Base-by-base conservation (phyloP, 2,888 invertebrate genomes). In the Taphrorychus bicolor region DNA sequence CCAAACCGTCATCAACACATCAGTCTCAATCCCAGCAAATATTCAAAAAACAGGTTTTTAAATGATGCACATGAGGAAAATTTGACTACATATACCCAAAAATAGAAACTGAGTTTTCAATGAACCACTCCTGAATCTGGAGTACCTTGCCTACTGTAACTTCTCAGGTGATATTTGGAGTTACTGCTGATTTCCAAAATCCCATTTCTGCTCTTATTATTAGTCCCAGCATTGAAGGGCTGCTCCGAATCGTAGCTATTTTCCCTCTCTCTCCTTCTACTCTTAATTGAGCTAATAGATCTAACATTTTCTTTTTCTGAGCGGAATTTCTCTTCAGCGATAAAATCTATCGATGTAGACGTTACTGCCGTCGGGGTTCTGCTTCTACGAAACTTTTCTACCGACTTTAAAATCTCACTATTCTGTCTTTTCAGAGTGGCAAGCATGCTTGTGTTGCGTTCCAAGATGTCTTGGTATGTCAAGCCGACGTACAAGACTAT, bases 381-480 rank as follows among this genome's bases (percentile, higher is more conserved):
- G 40, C 60, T 61, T 59, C 59, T 51, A 23, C 63, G 70, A 51
- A 61, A 32, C n/a, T 68, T 70, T 24, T 70, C 48, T 22, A 76
- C 59, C 17, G 70, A 66, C n/a, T 69, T 57, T 51, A 78, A 70
- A 61, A 78, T 77, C 17, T 70, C 67, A 7, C 59, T 53, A 71
- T 82, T 81, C 73, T 85, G 84, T 65, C 80, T 76, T 57, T 79
- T 76, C 52, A 86, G 83, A 51, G 81, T 78, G 59, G 78, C 68
- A 4, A 86, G 77, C 14, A 85, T 74, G 41, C 77, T 71, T 73
- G 83, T 80, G 76, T 85, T 85, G 61, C 83, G 75, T 16, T 73
- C 63, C 69, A 80, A 77, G 56, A 82, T 77, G 77, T 86, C 84
- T 58, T 78, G 77, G 73, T 83, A 85, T 56, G 67, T 75, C 71